Percentiles rank a stretch among this genome's conserved stretches.
These are phyloP conservation scores for Cistogaster globosa DNA, from an alignment of 2,888 invertebrate genomes.

Conservation along the genomic window DNA sequence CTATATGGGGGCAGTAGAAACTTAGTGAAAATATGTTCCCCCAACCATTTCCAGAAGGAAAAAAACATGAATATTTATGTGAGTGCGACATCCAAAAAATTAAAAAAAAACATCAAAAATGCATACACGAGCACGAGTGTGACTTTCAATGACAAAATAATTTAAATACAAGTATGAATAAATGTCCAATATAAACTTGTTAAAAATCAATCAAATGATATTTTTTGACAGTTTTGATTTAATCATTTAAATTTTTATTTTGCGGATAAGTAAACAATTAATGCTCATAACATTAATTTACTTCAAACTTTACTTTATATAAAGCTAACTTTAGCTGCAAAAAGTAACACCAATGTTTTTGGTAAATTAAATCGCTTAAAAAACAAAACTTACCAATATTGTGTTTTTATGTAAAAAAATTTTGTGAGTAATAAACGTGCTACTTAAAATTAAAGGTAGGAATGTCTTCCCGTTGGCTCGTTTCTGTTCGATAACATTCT, in stretches of 20 bases:
- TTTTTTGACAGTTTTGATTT: not conserved
- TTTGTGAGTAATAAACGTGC: no score
- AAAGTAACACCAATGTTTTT: no score
- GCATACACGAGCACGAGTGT: not conserved
- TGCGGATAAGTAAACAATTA: no score
- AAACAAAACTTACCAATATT: no score
- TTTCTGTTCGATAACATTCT: no score
- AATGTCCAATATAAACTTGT: not conserved
- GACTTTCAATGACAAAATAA: not conserved
- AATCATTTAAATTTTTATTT: not conserved
- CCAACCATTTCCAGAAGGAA: slow-evolving; percentile 15
- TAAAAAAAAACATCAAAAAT: not conserved
- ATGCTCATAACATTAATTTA: not conserved
- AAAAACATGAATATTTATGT: slow-evolving; percentile 5
- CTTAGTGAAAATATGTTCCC: slow-evolving; percentile 29
- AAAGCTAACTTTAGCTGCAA: no score
- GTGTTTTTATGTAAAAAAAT: no score
- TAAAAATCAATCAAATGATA: not conserved
- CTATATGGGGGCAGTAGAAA: slow-evolving; percentile 19
- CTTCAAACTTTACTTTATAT: no score
- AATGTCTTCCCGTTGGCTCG: no score
- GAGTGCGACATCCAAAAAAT: not conserved
- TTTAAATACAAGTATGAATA: slow-evolving; percentile 4
- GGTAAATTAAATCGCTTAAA: no score
- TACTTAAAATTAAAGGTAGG: no score